Evolutionary conservation across 2,797 vertebrate species (phyloP).

Genomic region (Sarcoramphus papa): DNA sequence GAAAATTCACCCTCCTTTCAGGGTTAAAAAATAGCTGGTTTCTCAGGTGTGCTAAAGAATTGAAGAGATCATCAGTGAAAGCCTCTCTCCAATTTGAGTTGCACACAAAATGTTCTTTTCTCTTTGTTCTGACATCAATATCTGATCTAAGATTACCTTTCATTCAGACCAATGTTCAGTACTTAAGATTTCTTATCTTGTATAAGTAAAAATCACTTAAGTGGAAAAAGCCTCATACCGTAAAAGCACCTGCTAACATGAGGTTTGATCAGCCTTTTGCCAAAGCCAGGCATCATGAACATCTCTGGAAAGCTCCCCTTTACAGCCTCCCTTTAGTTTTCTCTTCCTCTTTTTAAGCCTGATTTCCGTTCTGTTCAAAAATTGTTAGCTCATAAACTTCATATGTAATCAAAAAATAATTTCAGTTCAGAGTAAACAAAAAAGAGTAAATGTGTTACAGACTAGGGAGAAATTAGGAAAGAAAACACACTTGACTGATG

Average conservation of each 20-base stretch:
- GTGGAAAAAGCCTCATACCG: neutral
- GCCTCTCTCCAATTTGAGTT: neutral
- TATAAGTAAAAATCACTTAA: neutral
- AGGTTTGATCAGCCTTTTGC: neutral
- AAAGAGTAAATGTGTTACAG: neutral
- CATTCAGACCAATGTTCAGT: neutral
- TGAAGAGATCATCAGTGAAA: neutral
- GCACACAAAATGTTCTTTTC: neutral
- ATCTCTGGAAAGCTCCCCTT: neutral
- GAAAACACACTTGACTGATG: neutral
- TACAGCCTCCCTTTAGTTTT: neutral
- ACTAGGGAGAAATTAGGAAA: neutral
- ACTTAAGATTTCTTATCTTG: neutral
- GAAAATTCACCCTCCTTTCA: neutral
- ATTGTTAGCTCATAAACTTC: neutral
- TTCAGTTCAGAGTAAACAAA: neutral
- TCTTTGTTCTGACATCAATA: neutral
- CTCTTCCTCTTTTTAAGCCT: neutral
- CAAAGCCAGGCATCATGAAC: neutral
- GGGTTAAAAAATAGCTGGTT: neutral
- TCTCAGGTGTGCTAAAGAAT: neutral
- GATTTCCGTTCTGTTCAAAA: neutral
- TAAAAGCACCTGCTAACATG: neutral
- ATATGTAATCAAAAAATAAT: neutral
- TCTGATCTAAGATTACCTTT: neutral